Evolutionary conservation across 2,797 vertebrate genomes (phyloP).

Genomic region (Pteronotus mesoamericanus): DNA sequence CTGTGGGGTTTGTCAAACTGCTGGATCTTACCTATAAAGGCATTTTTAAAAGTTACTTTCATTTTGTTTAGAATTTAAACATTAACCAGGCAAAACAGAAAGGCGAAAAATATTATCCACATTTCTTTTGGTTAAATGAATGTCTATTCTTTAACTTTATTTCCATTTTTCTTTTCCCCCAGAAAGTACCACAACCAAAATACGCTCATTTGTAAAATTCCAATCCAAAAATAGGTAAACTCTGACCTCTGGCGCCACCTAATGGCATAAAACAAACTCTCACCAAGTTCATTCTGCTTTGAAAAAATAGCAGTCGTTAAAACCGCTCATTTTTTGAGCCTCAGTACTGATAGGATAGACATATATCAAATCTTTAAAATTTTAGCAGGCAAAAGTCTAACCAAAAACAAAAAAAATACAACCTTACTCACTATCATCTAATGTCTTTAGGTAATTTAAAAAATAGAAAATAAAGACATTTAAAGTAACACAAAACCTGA

Average conservation of each 20-base stretch:
- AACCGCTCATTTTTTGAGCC: conserved; percentile 21
- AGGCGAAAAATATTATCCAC: not conserved
- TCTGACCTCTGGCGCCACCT: conserved; percentile 54
- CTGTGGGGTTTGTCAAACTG: conserved; percentile 10
- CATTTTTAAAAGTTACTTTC: conserved; percentile 36
- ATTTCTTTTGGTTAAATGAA: conserved; percentile 46
- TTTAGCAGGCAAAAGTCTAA: conserved; percentile 37
- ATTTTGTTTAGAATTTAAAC: conserved; percentile 38
- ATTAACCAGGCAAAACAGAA: conserved; percentile 40
- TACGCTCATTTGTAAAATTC: not conserved
- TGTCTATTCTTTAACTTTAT: conserved; percentile 1
- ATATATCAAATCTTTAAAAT: not conserved
- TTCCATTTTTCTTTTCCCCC: not conserved
- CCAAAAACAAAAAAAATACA: not conserved
- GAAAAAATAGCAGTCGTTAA: conserved; percentile 11
- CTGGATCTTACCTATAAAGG: not conserved
- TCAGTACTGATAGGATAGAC: not conserved
- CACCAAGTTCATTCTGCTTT: not conserved
- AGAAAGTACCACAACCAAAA: not conserved
- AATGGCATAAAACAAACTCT: conserved; percentile 29
- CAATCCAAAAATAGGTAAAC: not conserved
- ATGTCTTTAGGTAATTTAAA: conserved; percentile 45
- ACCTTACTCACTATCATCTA: not conserved
- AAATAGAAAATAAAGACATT: not conserved
- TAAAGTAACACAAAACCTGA: conserved; percentile 33